phyloP scores from a whole-genome alignment of 2,797 vertebrate genomes.

The Streptopelia turtur region DNA sequence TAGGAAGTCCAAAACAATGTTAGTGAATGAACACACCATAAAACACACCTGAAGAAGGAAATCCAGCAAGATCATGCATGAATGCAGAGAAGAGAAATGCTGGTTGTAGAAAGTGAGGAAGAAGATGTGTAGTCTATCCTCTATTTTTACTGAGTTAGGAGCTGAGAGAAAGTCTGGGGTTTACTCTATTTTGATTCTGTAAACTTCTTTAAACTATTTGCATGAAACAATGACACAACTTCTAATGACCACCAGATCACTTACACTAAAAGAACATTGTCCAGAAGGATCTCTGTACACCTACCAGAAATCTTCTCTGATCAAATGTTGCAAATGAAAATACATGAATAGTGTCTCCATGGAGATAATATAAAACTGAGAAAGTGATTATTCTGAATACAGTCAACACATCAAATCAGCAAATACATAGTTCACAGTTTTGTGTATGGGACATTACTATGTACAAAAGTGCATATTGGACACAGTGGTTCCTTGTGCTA shows the following conservation, averaged over 20 bases:
- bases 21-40: background rate
- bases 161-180: accelerated
- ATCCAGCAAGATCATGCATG: background rate
- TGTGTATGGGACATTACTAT: background rate
- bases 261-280: background rate
- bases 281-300: background rate
- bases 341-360: background rate
- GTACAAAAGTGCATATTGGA: background rate
- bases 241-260: background rate
- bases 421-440: background rate
- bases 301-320: background rate
- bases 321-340: background rate
- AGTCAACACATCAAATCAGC: background rate
- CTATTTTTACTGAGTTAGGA: background rate
- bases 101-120: background rate
- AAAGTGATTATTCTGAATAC: background rate
- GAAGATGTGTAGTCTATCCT: background rate
- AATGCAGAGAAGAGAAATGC: background rate
- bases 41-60: background rate
- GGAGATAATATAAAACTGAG: background rate
- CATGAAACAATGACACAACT: background rate
- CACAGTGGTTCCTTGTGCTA: background rate
- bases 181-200: background rate
- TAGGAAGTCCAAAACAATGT: background rate
- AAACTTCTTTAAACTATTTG: background rate